Evolutionary conservation across 2,797 vertebrate genomes (phyloP).

Genomic region (Microhierax caerulescens): DNA sequence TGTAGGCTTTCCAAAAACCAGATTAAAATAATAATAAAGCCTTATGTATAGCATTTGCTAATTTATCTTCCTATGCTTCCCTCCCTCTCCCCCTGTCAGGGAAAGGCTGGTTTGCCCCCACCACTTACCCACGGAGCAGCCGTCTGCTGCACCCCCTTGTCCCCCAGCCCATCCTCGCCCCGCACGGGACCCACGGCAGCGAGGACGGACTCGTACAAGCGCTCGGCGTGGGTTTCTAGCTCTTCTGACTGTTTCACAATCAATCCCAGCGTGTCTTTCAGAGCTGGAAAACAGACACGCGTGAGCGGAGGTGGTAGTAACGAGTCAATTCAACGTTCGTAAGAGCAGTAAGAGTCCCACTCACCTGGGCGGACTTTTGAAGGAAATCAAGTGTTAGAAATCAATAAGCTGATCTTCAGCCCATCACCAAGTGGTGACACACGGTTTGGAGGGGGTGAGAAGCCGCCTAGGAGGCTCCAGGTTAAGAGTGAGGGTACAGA

Average conservation of each 20-base stretch:
- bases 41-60: neutral
- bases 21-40: neutral
- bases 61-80: neutral
- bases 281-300: conserved; percentile 70
- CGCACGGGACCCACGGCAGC: conserved; percentile 78
- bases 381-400: neutral
- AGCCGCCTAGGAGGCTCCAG: neutral
- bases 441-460: neutral
- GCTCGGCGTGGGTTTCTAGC: conserved; percentile 81
- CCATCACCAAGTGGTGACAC: neutral
- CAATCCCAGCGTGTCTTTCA: conserved; percentile 83
- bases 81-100: accelerated
- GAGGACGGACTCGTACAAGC: conserved; percentile 82
- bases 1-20: neutral
- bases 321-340: accelerated
- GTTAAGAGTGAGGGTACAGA: neutral
- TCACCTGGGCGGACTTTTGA: accelerated
- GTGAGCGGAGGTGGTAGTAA: neutral
- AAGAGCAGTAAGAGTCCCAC: neutral
- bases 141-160: neutral
- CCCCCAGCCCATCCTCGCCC: conserved; percentile 21
- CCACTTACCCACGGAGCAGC: conserved; percentile 57
- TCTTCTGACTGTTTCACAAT: conserved; percentile 82
- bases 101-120: neutral
- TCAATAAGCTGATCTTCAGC: neutral